These are phyloP conservation scores for Falco concolor DNA, from an alignment of 2,797 vertebrate genomes.

Conservation along the genomic window DNA sequence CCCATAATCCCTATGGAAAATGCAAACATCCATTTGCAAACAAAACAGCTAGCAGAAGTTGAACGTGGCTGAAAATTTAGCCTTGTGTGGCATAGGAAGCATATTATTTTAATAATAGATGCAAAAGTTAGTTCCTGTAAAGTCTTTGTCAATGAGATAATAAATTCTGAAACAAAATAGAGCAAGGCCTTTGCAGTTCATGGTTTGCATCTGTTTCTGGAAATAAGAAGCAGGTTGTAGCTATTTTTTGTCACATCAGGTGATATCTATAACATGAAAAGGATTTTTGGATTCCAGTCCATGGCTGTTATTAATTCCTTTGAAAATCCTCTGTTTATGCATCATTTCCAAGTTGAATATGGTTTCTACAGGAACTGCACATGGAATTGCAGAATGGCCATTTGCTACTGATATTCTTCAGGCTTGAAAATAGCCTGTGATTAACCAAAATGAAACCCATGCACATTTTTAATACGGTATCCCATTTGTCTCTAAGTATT, in stretches of 20 bases:
- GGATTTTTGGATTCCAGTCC: not conserved
- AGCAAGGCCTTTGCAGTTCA: not conserved
- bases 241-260: not conserved
- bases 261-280: not conserved
- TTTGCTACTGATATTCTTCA: not conserved
- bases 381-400: not conserved
- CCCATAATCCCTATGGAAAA: not conserved
- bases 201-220: not conserved
- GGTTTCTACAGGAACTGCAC: not conserved
- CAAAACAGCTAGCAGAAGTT: not conserved
- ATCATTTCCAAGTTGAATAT: not conserved
- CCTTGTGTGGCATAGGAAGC: not conserved
- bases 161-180: not conserved
- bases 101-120: not conserved
- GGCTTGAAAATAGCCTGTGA: not conserved
- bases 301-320: not conserved
- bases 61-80: not conserved
- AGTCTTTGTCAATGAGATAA: not conserved
- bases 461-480: not conserved
- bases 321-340: not conserved
- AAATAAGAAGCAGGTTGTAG: not conserved
- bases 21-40: not conserved
- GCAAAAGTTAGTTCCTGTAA: not conserved
- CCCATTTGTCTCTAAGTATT: not conserved
- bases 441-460: not conserved